phyloP scores from a whole-genome alignment of 2,113 vertebrate species.

The Eulemur rufifrons region DNA sequence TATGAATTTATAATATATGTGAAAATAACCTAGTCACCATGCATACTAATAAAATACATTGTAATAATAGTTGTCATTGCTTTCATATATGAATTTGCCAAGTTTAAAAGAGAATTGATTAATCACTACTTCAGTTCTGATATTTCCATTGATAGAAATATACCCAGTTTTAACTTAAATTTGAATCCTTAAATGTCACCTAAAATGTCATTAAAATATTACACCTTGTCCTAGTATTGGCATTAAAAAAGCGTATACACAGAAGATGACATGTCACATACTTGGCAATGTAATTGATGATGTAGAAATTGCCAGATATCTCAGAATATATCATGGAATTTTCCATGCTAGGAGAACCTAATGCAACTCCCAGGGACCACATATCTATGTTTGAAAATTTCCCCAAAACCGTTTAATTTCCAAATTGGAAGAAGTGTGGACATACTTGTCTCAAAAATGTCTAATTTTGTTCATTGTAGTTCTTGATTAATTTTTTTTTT shows the following conservation, averaged over 20 bases:
- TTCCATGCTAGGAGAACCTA: not conserved
- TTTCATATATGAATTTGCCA: not conserved
- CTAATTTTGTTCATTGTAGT: not conserved
- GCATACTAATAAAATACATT: not conserved
- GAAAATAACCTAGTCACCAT: not conserved
- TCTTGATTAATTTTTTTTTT: not conserved
- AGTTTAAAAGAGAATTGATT: not conserved
- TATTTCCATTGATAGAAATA: not conserved
- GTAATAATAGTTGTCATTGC: not conserved
- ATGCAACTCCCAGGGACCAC: too few relatives aligned
- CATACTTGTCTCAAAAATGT: not conserved
- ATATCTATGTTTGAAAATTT: not conserved
- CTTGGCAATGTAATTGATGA: not conserved
- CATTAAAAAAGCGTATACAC: not conserved
- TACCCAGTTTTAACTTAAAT: not conserved
- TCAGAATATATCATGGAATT: not conserved
- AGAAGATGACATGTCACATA: not conserved
- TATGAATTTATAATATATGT: not conserved
- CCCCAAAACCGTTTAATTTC: not conserved
- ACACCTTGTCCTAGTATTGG: not conserved
- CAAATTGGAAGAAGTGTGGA: not conserved
- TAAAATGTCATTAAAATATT: not conserved
- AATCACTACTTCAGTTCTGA: not conserved
- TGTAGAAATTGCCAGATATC: not conserved
- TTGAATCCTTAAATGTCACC: not conserved